A percentile compares a stretch with the other conserved stretches of the same genome.
Conservation (phyloP, 2,888 invertebrate species). For the Drosophila leonis region DNA sequence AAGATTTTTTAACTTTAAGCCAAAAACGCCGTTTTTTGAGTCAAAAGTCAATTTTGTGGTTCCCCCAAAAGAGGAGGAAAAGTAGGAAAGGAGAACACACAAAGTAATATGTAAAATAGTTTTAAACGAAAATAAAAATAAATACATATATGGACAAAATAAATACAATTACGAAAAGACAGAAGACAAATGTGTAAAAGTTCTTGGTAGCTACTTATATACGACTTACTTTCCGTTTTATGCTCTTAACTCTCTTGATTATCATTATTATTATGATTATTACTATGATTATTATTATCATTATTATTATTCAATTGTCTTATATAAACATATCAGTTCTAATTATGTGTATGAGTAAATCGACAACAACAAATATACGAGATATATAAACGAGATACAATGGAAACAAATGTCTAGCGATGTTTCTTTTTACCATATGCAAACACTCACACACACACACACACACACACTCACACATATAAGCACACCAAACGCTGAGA, state of each 20-base stretch:
- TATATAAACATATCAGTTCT: conserved; percentile 81
- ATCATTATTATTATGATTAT: conserved; percentile 31
- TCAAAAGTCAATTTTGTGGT: conserved; percentile 76
- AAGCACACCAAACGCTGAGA: conserved; percentile 42
- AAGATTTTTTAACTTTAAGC: conserved; percentile 73
- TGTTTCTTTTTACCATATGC: conserved; percentile 51
- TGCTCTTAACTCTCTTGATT: conserved; percentile 38
- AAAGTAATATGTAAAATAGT: conserved; percentile 51
- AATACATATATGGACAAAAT: conserved; percentile 16
- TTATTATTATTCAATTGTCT: conserved; percentile 68
- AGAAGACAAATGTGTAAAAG: conserved; percentile 34
- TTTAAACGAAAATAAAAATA: conserved; percentile 27
- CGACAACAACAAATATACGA: conserved; percentile 49
- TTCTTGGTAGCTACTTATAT: conserved; percentile 66
- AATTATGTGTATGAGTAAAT: conserved; percentile 70
- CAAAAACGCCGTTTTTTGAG: conserved; percentile 63
- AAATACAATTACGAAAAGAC: conserved; percentile 43
- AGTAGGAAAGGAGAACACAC: conserved; percentile 3
- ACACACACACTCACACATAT: conserved; percentile 14
- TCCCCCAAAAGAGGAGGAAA: conserved; percentile 32
- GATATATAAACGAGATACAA: conserved; percentile 43
- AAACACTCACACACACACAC: conserved; percentile 21
- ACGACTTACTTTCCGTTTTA: conserved; percentile 68
- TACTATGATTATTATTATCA: conserved; percentile 23
- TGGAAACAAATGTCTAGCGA: conserved; percentile 51